phyloP scores from a whole-genome alignment of 2,797 vertebrate species.

The Intellagama lesueurii region DNA sequence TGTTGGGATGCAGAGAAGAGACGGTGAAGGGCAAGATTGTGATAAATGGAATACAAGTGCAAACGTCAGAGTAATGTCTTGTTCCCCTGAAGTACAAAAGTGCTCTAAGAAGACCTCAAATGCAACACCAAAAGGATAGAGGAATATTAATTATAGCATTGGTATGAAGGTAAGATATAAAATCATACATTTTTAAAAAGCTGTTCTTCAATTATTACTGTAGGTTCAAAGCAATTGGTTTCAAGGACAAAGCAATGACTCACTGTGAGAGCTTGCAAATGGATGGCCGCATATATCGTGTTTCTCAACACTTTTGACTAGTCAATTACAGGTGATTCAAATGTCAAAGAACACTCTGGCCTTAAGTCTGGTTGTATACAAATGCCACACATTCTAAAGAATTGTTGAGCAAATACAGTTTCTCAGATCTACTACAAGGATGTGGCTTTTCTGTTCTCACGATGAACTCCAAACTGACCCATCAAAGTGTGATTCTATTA shows the following conservation, averaged over 20 bases:
- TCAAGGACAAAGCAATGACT: conserved; percentile 70
- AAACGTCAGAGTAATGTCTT: conserved; percentile 14
- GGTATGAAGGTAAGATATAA: conserved; percentile 61
- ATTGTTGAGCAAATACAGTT: conserved; percentile 11
- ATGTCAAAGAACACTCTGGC: conserved; percentile 43
- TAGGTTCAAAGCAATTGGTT: conserved; percentile 63
- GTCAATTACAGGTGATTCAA: conserved; percentile 48
- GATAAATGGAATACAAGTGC: neutral
- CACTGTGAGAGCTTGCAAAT: conserved; percentile 46
- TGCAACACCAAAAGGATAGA: conserved; percentile 44
- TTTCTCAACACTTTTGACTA: conserved; percentile 61
- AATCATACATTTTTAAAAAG: conserved; percentile 75
- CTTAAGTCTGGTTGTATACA: neutral
- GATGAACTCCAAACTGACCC: neutral
- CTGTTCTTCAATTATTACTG: conserved; percentile 76
- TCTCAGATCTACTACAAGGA: neutral
- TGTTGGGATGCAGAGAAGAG: neutral
- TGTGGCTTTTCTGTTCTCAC: neutral
- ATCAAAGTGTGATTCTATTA: neutral
- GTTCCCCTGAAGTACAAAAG: conserved; percentile 28
- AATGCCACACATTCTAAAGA: conserved; percentile 31
- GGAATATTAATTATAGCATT: conserved; percentile 62
- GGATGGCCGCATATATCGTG: conserved; percentile 34
- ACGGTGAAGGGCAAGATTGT: neutral
- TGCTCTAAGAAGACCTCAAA: conserved; percentile 60